Evolutionary conservation across 2,113 vertebrate genomes (phyloP).

Genomic region (Zapus hudsonius): DNA sequence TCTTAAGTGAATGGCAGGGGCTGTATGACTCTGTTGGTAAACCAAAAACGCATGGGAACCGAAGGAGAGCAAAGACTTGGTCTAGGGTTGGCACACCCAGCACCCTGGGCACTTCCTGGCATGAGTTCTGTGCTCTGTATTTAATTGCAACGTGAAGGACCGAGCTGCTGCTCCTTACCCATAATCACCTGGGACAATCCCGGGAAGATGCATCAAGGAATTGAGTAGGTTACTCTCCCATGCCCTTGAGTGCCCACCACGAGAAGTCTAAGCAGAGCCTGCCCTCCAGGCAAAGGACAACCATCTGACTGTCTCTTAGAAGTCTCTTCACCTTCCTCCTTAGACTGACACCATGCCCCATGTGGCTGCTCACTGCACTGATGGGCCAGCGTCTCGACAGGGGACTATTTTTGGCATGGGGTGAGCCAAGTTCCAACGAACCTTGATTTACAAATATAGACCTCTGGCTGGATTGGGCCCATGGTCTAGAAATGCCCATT

Average conservation of each 20-base stretch:
- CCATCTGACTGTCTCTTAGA: accelerated
- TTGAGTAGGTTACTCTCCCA: not conserved
- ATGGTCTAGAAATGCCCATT: not conserved
- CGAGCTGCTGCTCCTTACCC: not conserved
- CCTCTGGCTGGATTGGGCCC: not conserved
- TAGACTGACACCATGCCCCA: not conserved
- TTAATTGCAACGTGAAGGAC: not conserved
- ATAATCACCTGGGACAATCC: not conserved
- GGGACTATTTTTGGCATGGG: no score
- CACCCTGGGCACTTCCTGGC: not conserved
- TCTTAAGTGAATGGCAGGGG: no score
- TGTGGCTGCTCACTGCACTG: not conserved
- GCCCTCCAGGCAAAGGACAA: not conserved
- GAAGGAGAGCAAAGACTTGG: no score
- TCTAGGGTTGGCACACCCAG: no score
- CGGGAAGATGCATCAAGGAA: not conserved
- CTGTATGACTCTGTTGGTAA: not conserved
- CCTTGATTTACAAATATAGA: not conserved
- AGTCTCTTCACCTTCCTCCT: not conserved
- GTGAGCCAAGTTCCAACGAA: not conserved
- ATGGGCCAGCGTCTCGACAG: not conserved
- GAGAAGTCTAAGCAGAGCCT: not conserved
- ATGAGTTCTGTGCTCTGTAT: no score
- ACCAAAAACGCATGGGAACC: no score
- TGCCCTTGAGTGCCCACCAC: not conserved